phyloP scores from a whole-genome alignment of 1,140 invertebrate species.

The Zaprionus gabonicus region DNA sequence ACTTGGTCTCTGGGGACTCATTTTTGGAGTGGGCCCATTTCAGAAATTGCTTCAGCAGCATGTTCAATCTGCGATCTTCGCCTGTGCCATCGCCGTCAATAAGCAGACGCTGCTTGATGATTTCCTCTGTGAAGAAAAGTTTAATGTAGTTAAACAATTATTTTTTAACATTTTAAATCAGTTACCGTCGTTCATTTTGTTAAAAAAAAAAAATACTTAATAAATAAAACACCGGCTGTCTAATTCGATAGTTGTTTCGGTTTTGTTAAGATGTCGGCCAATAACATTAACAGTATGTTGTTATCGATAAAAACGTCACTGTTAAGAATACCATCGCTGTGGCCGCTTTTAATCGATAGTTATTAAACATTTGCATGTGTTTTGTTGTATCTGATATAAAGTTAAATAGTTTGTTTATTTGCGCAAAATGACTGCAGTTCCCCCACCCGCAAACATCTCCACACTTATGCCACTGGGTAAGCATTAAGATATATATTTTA shows the following conservation, averaged over 20 bases:
- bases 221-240: slow-evolving; percentile 34
- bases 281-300: slow-evolving; percentile 1
- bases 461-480: slow-evolving; percentile 90
- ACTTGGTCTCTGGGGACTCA: slow-evolving; percentile 90
- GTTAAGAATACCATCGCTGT: background rate
- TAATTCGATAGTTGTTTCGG: background rate
- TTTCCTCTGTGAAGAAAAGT: slow-evolving; percentile 89
- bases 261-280: background rate
- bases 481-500: slow-evolving; percentile 17
- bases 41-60: slow-evolving; percentile 93
- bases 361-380: slow-evolving; percentile 27
- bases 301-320: slow-evolving; percentile 6
- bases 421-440: slow-evolving; percentile 72
- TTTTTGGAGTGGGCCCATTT: slow-evolving; percentile 93
- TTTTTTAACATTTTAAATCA: slow-evolving; percentile 7
- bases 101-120: slow-evolving; percentile 94
- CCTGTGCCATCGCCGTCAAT: slow-evolving; percentile 98
- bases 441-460: slow-evolving; percentile 87
- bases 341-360: slow-evolving; percentile 8
- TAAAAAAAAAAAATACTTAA: slow-evolving; percentile 8
- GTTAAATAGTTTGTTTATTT: slow-evolving; percentile 9
- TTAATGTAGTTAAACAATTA: slow-evolving; percentile 2
- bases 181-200: slow-evolving; percentile 71
- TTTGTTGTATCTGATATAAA: slow-evolving; percentile 14
- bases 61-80: slow-evolving; percentile 95